phyloP scores from a whole-genome alignment of 2,888 invertebrate genomes.

The Pardosa pseudoannulata region DNA sequence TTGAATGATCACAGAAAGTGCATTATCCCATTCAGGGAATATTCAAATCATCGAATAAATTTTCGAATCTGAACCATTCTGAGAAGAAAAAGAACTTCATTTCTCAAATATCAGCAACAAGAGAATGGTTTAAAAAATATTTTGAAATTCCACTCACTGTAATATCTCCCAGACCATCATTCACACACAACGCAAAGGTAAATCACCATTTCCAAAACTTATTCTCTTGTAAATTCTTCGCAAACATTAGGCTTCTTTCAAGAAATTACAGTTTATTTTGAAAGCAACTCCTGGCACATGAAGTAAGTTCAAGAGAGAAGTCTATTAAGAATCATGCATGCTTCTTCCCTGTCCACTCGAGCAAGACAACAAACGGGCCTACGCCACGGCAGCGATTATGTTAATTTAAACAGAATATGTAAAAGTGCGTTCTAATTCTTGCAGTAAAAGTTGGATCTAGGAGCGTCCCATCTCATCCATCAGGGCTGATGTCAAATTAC shows the following conservation, averaged over 20 bases:
- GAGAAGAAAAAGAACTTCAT: too few relatives aligned
- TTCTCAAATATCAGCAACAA: too few relatives aligned
- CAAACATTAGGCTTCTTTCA: not conserved
- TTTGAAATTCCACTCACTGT: too few relatives aligned
- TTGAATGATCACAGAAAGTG: too few relatives aligned
- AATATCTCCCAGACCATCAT: too few relatives aligned
- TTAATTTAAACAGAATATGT: conserved; percentile 45
- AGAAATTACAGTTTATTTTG: not conserved
- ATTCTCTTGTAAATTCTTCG: not conserved
- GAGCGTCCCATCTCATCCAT: conserved; percentile 3
- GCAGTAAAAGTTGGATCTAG: not conserved
- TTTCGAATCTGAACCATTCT: too few relatives aligned
- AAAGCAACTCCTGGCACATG: not conserved
- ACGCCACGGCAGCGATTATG: conserved; percentile 64
- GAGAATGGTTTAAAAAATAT: too few relatives aligned
- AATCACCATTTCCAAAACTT: not conserved
- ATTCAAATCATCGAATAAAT: too few relatives aligned
- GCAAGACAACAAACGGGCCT: conserved; percentile 30
- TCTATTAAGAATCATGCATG: not conserved
- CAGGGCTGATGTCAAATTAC: not conserved
- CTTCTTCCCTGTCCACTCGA: conserved; percentile 35
- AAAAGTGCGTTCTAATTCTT: conserved; percentile 11
- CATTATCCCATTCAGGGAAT: too few relatives aligned
- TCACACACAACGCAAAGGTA: too few relatives aligned
- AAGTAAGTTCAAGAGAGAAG: not conserved